Evolutionary conservation across 2,888 invertebrate species (phyloP), one percentile per base, ranked within the genome.

Genomic region (Callimorpha dominula): DNA sequence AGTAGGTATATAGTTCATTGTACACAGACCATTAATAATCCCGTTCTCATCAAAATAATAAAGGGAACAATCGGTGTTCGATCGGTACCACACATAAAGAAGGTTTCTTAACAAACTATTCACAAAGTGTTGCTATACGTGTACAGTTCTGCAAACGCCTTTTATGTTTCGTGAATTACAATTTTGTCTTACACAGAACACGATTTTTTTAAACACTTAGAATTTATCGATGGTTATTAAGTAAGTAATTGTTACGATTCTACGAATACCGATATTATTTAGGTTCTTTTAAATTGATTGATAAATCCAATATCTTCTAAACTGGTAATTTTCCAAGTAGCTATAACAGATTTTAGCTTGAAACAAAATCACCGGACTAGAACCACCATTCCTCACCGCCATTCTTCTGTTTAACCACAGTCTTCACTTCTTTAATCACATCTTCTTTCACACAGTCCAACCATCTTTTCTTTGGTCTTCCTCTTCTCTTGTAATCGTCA

Each of bases 1-100:
- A n/a, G 20, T 57, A 46, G 31, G 11, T 54, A 17, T 42, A 42
- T 54, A 17, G 46, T 63, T 68, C 78, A 75, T 77, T 81, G 77
- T 81, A 73, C 72, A 49, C 62, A 75, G 75, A 73, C 73, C 84
- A 87, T 87, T 86, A 88, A 87, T 87, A 87, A 86, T 81, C 73
- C 72, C 68, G 70, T 72, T 81, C 84, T 81, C 82, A 85, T 87
- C 78, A 84, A 81, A 79, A 75, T 78, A 75, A 87, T 83, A 87
- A 87, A 80, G 79, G 73, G 83, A 79, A 83, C 87, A 82, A 87
- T 87, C 62, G 76, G 85, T 83, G 70, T 81, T 75, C 66, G 73
- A 79, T 78, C 72, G 64, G 78, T 78, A 78, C 86, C 75, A 73
- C 72, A 78, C 43, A 65, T 72, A 78, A 65, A 81, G 72, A 76